phyloP scores from a whole-genome alignment of 2,888 invertebrate species.

The Thecocarcelia acutangulata region DNA sequence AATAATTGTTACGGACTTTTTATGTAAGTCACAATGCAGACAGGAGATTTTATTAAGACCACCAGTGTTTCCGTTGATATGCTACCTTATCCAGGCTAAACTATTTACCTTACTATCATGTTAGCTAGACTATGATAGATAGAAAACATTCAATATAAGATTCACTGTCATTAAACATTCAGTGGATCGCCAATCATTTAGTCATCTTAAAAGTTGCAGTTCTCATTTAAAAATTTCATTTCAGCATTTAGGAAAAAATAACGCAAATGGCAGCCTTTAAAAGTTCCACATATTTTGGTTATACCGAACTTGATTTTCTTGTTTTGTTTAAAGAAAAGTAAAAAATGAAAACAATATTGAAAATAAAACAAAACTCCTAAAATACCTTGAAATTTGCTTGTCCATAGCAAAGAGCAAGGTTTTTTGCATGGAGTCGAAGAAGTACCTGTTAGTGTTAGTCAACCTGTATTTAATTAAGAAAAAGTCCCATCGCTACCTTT shows the following conservation, averaged over 20 bases:
- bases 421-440: conserved; percentile 6
- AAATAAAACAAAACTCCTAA: conserved; percentile 5
- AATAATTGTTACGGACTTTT: too few relatives aligned
- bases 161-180: too few relatives aligned
- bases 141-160: too few relatives aligned
- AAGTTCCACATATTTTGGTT: conserved; percentile 38
- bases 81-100: too few relatives aligned
- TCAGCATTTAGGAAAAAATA: neutral
- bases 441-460: neutral
- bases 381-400: conserved; percentile 48
- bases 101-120: too few relatives aligned
- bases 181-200: too few relatives aligned
- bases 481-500: conserved; percentile 1
- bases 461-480: neutral
- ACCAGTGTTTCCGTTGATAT: too few relatives aligned
- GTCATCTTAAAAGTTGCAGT: too few relatives aligned
- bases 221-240: neutral
- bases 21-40: too few relatives aligned
- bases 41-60: too few relatives aligned
- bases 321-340: conserved; percentile 45
- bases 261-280: neutral
- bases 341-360: neutral
- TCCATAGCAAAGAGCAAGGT: conserved; percentile 2
- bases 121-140: too few relatives aligned
- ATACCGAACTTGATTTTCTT: conserved; percentile 64